Base-by-base conservation (phyloP, 2,888 invertebrate species). In the Lysandra coridon region DNA sequence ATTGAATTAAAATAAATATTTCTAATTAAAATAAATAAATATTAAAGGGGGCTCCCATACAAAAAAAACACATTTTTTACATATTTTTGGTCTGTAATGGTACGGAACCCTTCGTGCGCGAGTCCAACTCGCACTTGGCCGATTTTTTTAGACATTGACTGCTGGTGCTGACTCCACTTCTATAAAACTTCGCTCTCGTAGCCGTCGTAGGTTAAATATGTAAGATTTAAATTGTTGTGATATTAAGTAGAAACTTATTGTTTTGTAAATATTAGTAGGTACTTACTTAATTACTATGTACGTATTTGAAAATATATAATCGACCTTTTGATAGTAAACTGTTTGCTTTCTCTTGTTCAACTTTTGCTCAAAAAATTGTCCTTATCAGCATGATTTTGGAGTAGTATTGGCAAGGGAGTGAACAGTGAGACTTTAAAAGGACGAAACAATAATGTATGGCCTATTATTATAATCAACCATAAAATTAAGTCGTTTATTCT, bases 381-480 rank as follows among this genome's bases (percentile, higher is more conserved):
- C 30, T 64, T 23, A 30, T 30, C 30, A 30, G 30, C 64, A 23
- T 23, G 30, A 62, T 62, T 23, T 62, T 30, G 4, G 64, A 33
- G 17, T 12, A 17, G 17, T 69, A 57, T 69, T 69, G 33, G 14
- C 33, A 69, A 14, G 23, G 17, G 10, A 2, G 4, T 30, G 4
- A 69, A 69, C 33, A 37, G 69, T 14, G 4, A 14, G 14, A 69
- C 12, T 69, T 37, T 1, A 14, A 33, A 14, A 14, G 69, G 33
- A 69, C 69, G 69, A 69, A 69, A 69, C 69, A 69, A 33, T 69
- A 69, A 69, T 69, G 69, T 37, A 69, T 33, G 69, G 69, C 33
- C 69, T 69, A 69, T 33, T 33, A 69, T 33, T 4, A 69, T 69
- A 10, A 23, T 64, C 23, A 64, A 62, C 23, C 37, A 64, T 30